These are phyloP conservation scores for Hydrotaea diabolus DNA, from an alignment of 2,888 invertebrate genomes.

Conservation along the genomic window DNA sequence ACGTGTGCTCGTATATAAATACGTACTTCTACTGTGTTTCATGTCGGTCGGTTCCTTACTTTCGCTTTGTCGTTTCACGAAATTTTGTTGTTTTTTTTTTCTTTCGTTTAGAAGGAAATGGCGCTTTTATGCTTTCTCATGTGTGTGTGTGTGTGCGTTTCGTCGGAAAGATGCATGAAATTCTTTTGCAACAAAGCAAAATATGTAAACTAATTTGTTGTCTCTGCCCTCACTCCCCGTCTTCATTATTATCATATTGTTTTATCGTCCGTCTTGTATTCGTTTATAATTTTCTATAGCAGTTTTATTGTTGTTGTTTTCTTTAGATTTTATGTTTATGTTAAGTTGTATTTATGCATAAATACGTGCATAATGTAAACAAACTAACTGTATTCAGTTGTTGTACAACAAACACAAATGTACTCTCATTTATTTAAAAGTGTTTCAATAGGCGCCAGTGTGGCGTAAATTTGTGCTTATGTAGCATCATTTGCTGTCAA, in stretches of 20 bases:
- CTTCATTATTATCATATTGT: too few relatives aligned
- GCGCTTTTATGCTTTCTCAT: conserved; percentile 23
- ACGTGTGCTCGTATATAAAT: background rate
- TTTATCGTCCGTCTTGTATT: background rate
- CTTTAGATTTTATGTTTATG: background rate
- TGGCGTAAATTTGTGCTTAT: background rate
- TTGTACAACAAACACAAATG: background rate
- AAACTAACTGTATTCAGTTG: background rate
- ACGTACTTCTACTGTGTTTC: too few relatives aligned
- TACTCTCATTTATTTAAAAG: background rate
- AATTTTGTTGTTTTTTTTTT: background rate
- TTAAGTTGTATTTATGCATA: background rate
- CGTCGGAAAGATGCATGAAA: too few relatives aligned
- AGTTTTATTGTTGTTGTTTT: background rate
- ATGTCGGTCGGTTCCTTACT: too few relatives aligned
- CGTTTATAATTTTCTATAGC: background rate
- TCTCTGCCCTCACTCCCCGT: too few relatives aligned
- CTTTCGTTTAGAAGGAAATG: conserved; percentile 22
- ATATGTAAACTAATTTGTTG: too few relatives aligned
- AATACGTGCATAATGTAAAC: background rate
- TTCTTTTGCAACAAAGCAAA: too few relatives aligned
- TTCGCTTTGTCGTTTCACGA: too few relatives aligned
- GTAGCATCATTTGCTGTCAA: background rate
- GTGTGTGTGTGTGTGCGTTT: too few relatives aligned
- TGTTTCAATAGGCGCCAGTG: background rate